phyloP scores from a whole-genome alignment of 2,797 vertebrate species.

The Sebastes oblongus region DNA sequence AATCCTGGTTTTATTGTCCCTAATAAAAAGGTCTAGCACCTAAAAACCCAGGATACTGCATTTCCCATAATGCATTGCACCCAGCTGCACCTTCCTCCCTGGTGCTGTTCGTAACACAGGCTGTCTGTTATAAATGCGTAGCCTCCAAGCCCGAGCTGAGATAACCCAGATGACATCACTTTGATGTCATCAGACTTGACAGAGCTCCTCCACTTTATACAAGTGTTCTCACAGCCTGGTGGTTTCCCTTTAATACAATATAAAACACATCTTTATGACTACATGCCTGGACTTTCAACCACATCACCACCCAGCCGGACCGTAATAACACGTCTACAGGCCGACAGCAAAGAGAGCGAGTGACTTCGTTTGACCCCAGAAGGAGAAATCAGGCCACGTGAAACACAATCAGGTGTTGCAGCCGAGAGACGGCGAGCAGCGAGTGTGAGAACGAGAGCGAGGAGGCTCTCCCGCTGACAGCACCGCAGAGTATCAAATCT shows the following conservation, averaged over 20 bases:
- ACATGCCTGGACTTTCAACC: not conserved
- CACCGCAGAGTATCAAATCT: not conserved
- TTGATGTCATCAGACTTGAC: conserved; percentile 1
- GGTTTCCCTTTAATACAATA: not conserved
- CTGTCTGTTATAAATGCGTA: not conserved
- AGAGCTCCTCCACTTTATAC: not conserved
- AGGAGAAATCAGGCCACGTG: conserved; percentile 29
- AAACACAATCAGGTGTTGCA: conserved; percentile 30
- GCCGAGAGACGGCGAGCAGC: not conserved
- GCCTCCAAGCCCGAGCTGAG: not conserved
- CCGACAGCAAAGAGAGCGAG: not conserved
- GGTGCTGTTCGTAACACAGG: not conserved
- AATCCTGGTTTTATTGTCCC: not conserved
- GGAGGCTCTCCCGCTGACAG: not conserved
- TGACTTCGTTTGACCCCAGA: not conserved
- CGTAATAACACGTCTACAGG: not conserved
- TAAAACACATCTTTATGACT: not conserved
- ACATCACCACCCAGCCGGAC: not conserved
- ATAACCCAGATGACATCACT: conserved; percentile 4
- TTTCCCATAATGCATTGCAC: not conserved
- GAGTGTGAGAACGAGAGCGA: not conserved
- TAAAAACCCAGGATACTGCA: not conserved
- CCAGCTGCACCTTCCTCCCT: not conserved
- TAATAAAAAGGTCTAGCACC: not conserved
- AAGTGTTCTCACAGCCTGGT: not conserved